These are phyloP conservation scores for Mohoua ochrocephala DNA, from an alignment of 2,113 vertebrate genomes.

Conservation along the genomic window DNA sequence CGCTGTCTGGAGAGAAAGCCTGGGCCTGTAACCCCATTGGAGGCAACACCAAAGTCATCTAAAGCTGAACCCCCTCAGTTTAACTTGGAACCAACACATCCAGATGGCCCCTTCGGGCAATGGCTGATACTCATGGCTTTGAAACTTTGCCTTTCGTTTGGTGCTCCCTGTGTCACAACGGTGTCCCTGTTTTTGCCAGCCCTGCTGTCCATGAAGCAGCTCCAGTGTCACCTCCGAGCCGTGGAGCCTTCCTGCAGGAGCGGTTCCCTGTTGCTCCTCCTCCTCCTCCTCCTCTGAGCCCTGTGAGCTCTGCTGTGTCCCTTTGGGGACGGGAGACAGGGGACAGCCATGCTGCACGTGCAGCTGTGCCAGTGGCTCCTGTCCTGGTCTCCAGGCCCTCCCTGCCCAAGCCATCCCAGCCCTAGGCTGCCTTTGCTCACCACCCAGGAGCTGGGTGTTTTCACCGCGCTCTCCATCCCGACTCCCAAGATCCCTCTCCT, in stretches of 20 bases:
- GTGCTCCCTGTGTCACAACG: not conserved
- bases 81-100: not conserved
- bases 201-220: not conserved
- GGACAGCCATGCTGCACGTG: accelerated
- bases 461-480: not conserved
- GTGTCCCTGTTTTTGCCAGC: not conserved
- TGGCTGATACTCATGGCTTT: not conserved
- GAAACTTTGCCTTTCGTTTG: not conserved
- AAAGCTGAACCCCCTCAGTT: not conserved
- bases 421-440: not conserved
- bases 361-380: not conserved
- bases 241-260: not conserved
- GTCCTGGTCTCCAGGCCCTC: not conserved
- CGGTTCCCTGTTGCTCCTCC: not conserved
- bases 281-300: not conserved
- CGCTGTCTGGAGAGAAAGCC: not conserved
- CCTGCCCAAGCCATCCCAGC: not conserved
- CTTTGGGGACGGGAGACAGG: not conserved
- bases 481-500: not conserved
- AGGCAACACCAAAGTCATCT: not conserved
- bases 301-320: not conserved
- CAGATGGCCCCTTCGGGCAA: not conserved
- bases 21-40: not conserved
- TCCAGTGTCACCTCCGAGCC: not conserved
- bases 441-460: accelerated